Evolutionary conservation across 2,888 invertebrate species (phyloP).

Genomic region (Pomacea canaliculata): DNA sequence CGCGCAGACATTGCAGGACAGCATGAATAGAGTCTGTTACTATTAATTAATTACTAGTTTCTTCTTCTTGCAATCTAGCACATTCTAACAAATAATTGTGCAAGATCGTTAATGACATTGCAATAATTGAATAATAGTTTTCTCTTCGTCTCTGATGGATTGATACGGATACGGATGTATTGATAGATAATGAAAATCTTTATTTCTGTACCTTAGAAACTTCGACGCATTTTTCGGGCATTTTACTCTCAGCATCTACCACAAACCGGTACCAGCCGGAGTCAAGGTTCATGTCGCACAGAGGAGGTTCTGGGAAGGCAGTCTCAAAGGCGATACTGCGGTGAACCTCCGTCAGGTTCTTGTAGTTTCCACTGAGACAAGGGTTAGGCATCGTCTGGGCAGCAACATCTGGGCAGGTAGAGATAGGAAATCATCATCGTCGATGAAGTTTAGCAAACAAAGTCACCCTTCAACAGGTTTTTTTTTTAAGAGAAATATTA

Average conservation of each 20-base stretch:
- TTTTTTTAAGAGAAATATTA: no score
- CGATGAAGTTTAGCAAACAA: no score
- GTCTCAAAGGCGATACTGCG: slow-evolving; percentile 16
- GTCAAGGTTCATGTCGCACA: slow-evolving; percentile 27
- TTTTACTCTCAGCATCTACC: slow-evolving; percentile 19
- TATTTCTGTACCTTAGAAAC: neutral
- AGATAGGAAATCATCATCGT: no score
- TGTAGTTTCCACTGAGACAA: neutral
- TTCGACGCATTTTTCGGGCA: slow-evolving; percentile 30
- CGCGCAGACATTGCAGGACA: neutral
- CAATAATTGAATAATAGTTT: no score
- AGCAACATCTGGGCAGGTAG: neutral
- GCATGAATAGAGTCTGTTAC: no score
- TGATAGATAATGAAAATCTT: neutral
- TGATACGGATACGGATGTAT: no score
- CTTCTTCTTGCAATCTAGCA: no score
- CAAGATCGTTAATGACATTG: no score
- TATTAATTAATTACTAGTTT: no score
- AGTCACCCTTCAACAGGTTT: no score
- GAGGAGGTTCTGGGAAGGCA: slow-evolving; percentile 13
- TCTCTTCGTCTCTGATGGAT: neutral
- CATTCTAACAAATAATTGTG: no score
- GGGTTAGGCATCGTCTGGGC: neutral
- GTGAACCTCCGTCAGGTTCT: neutral
- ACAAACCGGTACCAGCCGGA: neutral